Conservation (phyloP, 2,113 vertebrate species). For the Amazona guildingii region DNA sequence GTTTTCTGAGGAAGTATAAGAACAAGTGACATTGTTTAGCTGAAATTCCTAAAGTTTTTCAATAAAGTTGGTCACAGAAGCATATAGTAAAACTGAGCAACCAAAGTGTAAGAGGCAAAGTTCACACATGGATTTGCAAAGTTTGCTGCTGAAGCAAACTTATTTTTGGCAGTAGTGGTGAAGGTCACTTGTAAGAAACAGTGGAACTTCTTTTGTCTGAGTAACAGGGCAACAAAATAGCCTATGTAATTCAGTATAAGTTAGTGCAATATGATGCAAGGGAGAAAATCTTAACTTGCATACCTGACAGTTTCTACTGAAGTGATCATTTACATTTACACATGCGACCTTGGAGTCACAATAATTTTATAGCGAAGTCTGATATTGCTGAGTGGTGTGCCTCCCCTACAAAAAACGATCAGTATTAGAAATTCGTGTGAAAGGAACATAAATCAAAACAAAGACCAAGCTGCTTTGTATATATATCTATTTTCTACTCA, state of each 20-base stretch:
- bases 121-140: not conserved
- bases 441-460: not conserved
- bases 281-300: not conserved
- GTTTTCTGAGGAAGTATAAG: not conserved
- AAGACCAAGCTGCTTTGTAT: not conserved
- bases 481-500: not conserved
- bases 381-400: accelerated
- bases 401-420: not conserved
- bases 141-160: not conserved
- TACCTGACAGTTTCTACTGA: not conserved
- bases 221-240: not conserved
- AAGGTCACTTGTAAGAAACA: not conserved
- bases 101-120: not conserved
- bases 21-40: not conserved
- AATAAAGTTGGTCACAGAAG: not conserved
- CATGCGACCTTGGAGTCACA: not conserved
- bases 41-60: not conserved
- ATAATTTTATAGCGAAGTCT: not conserved
- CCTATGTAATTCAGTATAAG: not conserved
- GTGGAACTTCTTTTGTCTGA: not conserved
- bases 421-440: not conserved
- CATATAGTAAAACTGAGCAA: not conserved
- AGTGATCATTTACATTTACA: not conserved
- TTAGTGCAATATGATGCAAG: accelerated
- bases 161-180: not conserved